Conservation (phyloP, 2,113 vertebrate species). For the Gobio gobio region DNA sequence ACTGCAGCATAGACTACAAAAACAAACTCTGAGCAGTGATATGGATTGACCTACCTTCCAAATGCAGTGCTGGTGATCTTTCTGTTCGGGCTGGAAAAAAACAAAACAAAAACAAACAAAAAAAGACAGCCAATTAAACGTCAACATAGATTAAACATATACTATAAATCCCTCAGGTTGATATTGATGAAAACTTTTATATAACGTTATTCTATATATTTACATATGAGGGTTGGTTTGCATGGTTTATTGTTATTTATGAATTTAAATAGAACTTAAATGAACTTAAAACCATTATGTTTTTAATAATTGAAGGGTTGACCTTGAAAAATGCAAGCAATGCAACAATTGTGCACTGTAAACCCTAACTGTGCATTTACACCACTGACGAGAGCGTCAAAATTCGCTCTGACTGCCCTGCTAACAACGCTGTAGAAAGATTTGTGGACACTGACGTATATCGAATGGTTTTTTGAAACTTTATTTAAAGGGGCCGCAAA, state of each 20-base stretch:
- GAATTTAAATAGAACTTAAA: too few species aligned
- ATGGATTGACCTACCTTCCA: constrained; percentile 84
- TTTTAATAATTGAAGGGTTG: not conserved
- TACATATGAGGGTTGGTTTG: not conserved
- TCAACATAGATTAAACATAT: not conserved
- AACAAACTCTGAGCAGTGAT: constrained; percentile 37
- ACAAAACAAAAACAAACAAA: too few species aligned
- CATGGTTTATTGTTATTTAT: not conserved
- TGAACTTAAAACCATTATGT: too few species aligned
- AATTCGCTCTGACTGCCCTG: too few species aligned
- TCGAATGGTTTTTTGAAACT: too few species aligned
- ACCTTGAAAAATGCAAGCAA: not conserved
- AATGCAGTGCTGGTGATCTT: constrained; percentile 97
- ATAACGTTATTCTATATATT: too few species aligned
- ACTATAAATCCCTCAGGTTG: not conserved
- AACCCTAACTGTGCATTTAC: too few species aligned
- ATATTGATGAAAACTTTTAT: not conserved
- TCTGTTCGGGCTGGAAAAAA: constrained; percentile 85
- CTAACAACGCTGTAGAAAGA: too few species aligned
- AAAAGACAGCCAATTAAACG: constrained; percentile 31
- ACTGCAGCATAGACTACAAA: constrained; percentile 16
- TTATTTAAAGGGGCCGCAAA: too few species aligned
- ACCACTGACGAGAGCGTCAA: too few species aligned
- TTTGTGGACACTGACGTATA: too few species aligned
- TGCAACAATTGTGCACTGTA: not conserved